Evolutionary conservation across 2,797 vertebrate genomes (phyloP), one percentile per base, ranked within the genome.

Genomic region (Anisognathus igniventris): DNA sequence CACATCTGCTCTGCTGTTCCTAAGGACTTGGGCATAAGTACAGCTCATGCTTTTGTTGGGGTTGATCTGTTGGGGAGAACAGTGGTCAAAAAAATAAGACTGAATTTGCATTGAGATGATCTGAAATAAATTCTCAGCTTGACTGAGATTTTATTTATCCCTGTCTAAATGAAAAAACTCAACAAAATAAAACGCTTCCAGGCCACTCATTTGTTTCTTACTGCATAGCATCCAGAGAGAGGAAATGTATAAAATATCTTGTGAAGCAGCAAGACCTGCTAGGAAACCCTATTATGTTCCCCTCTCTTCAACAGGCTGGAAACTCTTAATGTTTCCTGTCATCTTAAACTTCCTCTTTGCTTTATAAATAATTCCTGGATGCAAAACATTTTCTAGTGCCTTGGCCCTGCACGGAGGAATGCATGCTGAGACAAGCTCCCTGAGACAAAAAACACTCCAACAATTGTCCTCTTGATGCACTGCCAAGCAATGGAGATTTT

Each of bases 301-400:
- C 47, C 64, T 78, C 58, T 88, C 71, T 68, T 77, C 61, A 93
- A 78, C 61, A 93, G 73, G 47, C 78, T 91, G 92, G 72, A 80
- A 93, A 92, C 19, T 72, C 92, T 82, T 86, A 86, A 87, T 78
- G 73, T 81, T 93, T 96, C 85, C 82, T 88, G 92, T 95, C 82
- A 91, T 64, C 67, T 67, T 88, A 93, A 84, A 92, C 92, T 92
- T 95, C 86, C 62, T 86, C 72, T 83, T 24, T n/a, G 42, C 54
- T 91, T 94, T 92, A 90, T 86, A 96, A 94, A 91, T 92, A 92
- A 91, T 86, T 92, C 85, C 65, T 93, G 81, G 47, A 92, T 92
- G 72, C 91, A 95, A 93, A 96, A 85, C 24, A 62, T 77, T 58
- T 89, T 87, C 74, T 74, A 40, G 51, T 92, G 68, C 68, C 58